These are phyloP conservation scores for Drosophila simulans DNA, from an alignment of 1,140 invertebrate genomes.

Conservation along the genomic window DNA sequence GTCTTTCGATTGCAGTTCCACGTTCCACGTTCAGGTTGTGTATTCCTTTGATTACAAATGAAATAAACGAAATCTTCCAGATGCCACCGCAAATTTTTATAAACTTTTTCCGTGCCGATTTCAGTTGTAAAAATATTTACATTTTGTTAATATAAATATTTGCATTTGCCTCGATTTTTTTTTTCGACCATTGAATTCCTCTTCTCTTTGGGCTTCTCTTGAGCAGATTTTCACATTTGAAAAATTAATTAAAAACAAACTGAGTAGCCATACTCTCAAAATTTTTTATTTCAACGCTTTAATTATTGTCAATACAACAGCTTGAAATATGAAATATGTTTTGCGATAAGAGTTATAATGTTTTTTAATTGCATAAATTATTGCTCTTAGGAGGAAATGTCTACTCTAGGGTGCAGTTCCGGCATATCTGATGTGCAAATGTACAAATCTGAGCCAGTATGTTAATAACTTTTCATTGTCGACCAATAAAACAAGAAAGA, in stretches of 20 bases:
- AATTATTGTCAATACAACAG: slow-evolving; percentile 6
- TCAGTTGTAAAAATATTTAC: slow-evolving; percentile 80
- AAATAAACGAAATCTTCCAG: slow-evolving; percentile 80
- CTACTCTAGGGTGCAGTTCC: slow-evolving; percentile 37
- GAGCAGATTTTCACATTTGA: slow-evolving; percentile 7
- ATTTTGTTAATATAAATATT: slow-evolving; percentile 73
- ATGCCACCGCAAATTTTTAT: slow-evolving; percentile 73
- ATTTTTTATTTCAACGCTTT: background rate
- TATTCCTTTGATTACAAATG: slow-evolving; percentile 78
- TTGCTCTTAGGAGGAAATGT: slow-evolving; percentile 13
- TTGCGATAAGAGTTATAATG: slow-evolving; percentile 14
- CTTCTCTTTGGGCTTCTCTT: background rate
- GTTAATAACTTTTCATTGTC: slow-evolving; percentile 18
- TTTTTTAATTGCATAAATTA: background rate
- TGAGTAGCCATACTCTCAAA: background rate
- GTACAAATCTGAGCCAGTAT: slow-evolving; percentile 37
- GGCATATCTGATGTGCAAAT: slow-evolving; percentile 21
- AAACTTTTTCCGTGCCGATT: slow-evolving; percentile 59
- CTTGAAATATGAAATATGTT: slow-evolving; percentile 3
- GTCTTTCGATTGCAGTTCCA: slow-evolving; percentile 47
- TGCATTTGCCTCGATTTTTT: slow-evolving; percentile 41
- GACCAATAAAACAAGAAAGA: slow-evolving; percentile 21
- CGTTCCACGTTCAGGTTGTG: slow-evolving; percentile 36
- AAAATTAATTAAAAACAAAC: background rate
- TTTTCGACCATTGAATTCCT: background rate